Evolutionary conservation across 92 coral and sea anemone species (phyloP), one percentile per base, ranked within the genome.

Genomic region (Heliopora coerulea): DNA sequence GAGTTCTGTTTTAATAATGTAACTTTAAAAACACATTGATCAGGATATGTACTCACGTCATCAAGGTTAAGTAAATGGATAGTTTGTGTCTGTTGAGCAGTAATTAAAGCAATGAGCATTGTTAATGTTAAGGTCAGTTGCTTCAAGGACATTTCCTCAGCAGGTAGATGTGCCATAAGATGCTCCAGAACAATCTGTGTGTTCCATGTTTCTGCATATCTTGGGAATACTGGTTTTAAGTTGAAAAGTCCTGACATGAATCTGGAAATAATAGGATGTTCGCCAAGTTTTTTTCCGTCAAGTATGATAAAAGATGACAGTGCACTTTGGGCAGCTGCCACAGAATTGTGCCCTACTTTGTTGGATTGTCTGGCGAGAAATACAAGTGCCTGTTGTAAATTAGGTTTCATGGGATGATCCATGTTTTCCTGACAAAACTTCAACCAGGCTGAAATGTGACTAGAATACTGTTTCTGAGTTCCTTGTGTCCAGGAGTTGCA

Each of bases 61-160:
- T 82, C 90, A 54, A 86, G 29, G 28, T 78, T 68, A 31, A 86
- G 72, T 15, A 31, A 19, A 32, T 78, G 68, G 10, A 86, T 62
- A 3, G 86, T 79, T 62, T 83, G 83, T 8, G 87, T 65, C 54
- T 85, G 37, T 48, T 84, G 88, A 21, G 84, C 85, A n/a, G 82
- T 52, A 33, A 75, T 35, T n/a, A 81, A 62, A 33, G 83, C 82
- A 63, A 84, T 62, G 10, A 85, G 39, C 83, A 81, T 85, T 2
- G 65, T 72, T 69, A 86, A 19, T 70, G 42, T 78, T 12, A 77
- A 24, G 10, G 83, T 83, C 17, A 83, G 72, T 26, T 54, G 73
- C 58, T 78, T 83, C 1, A 83, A 75, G 24, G 87, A 78, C 42
- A 83, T 39, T 11, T 57, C 54, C 31, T 44, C 73, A 27, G 26